Conservation (phyloP, 2,113 vertebrate genomes). For the Channa maculata region DNA sequence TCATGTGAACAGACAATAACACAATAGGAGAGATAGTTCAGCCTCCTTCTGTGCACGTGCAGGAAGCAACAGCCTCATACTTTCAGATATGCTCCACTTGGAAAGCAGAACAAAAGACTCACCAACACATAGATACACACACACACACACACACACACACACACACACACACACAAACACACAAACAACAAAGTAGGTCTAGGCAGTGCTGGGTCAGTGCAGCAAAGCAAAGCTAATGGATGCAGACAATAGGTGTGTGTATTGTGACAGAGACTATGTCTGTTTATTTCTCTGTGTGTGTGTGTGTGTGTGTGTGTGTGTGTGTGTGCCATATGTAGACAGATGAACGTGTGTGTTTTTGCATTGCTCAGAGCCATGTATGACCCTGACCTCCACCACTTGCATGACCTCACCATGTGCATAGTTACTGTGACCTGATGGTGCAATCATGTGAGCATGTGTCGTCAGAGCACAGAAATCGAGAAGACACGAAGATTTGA, state of each 20-base stretch:
- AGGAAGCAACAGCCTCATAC: conserved; percentile 44
- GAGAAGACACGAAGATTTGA: neutral
- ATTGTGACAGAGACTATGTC: conserved; percentile 10
- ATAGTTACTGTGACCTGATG: conserved; percentile 17
- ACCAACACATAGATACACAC: neutral
- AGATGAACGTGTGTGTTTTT: conserved; percentile 23
- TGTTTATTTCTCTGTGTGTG: neutral
- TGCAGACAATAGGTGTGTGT: conserved; percentile 65
- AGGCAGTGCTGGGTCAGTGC: conserved; percentile 55
- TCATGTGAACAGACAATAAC: conserved; percentile 50
- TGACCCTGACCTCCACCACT: conserved; percentile 59
- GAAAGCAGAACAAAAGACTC: conserved; percentile 34
- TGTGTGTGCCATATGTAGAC: conserved; percentile 46
- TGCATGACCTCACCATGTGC: conserved; percentile 51
- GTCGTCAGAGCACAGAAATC: neutral
- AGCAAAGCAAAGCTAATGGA: conserved; percentile 69
- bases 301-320: neutral
- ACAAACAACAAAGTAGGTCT: conserved; percentile 61
- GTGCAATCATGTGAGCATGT: conserved; percentile 15
- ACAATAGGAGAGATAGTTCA: conserved; percentile 26
- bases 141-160: conserved; percentile 14
- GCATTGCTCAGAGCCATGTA: conserved; percentile 20
- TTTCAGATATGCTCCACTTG: conserved; percentile 49
- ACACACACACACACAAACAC: neutral
- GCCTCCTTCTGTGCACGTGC: conserved; percentile 13